Evolutionary conservation across 2,888 invertebrate species (phyloP), one percentile per base, ranked within the genome.

Genomic region (Epinotia demarniana): DNA sequence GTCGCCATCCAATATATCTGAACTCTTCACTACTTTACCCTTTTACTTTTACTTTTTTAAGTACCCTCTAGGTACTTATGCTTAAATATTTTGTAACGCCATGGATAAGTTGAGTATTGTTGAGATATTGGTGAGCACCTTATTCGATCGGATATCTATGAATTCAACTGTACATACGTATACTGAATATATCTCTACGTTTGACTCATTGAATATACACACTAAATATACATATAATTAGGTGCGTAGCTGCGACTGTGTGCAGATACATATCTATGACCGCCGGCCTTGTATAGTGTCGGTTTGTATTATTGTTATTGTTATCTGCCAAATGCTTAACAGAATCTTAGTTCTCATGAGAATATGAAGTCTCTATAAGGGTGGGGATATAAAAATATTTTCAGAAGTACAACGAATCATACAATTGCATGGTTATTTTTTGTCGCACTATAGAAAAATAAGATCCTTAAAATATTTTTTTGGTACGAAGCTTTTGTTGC

Each of bases 241-340:
- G 58, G 70, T 68, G 68, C 68, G 68, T 60, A 69, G 60, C 46
- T 23, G 27, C 67, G 57, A 27, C 53, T 60, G 27, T 61, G 53
- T 27, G 3, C 3, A 78, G 77, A 78, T 78, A 76, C 77, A 78
- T 78, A 78, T 78, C 78, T 76, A 76, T 62, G 67, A 75, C 58
- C 61, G 33, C 55, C 60, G 76, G 70, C 78, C 78, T 78, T 78
- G 78, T 71, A 58, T 23, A 60, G 58, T 23, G 69, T 60, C 57
- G 60, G 63, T 67, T 64, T 71, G 66, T 53, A 53, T 55, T 57
- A 53, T 66, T 68, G 43, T 27, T 68, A 68, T 23, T 69, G 61
- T 53, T 61, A 71, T 71, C 62, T 46, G 53, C 16, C n/a, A 61
- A 53, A 61, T 61, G 70, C 33, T 71, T 33, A 53, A 33, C 62